phyloP scores from a whole-genome alignment of 2,113 vertebrate genomes.

The Excalfactoria chinensis region DNA sequence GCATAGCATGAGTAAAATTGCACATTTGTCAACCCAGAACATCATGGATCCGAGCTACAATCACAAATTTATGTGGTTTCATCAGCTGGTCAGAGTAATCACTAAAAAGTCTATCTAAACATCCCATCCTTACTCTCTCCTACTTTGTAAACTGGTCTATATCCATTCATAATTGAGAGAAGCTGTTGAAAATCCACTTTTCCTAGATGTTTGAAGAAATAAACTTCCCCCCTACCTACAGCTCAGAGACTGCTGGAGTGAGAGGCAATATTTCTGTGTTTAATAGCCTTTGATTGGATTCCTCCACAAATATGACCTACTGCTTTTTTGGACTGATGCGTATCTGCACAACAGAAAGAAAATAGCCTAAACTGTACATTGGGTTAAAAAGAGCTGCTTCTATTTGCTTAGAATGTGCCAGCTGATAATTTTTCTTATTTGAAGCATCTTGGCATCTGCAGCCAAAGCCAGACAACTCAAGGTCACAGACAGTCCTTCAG shows the following conservation, averaged over 20 bases:
- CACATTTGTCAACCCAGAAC: accelerated
- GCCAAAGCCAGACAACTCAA: conserved; percentile 56
- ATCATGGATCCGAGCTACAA: not conserved
- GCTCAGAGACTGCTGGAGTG: not conserved
- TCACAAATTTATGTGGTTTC: not conserved
- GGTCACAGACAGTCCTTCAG: conserved; percentile 58
- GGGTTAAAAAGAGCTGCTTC: conserved; percentile 35
- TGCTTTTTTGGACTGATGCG: conserved; percentile 19
- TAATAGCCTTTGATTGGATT: not conserved
- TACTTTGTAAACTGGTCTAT: not conserved
- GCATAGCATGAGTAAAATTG: not conserved
- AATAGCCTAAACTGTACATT: not conserved
- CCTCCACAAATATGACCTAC: not conserved
- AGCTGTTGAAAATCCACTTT: not conserved
- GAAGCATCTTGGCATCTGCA: conserved; percentile 28
- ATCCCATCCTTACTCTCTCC: not conserved
- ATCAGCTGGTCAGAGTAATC: not conserved
- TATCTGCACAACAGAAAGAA: not conserved
- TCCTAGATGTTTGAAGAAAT: not conserved
- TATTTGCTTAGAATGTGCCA: not conserved
- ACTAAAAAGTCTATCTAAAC: not conserved
- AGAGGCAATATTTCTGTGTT: not conserved
- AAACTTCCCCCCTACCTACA: not conserved
- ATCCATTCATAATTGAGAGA: not conserved
- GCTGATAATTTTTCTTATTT: conserved; percentile 52